These are phyloP conservation scores for Clarias pachynema DNA, from an alignment of 2,797 vertebrate genomes.

Conservation along the genomic window DNA sequence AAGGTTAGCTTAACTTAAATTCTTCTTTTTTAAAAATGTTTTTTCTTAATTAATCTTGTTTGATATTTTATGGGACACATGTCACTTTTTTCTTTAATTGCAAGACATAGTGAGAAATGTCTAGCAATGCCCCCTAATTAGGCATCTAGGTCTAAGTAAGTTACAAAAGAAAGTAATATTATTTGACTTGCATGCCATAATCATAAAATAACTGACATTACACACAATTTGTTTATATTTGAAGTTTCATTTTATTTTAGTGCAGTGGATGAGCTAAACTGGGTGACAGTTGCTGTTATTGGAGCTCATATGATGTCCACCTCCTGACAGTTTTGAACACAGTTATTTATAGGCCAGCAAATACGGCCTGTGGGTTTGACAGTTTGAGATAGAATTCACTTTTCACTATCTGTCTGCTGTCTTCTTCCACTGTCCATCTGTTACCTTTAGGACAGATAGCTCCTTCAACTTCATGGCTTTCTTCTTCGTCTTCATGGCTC, in stretches of 20 bases:
- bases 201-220: neutral
- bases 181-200: neutral
- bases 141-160: neutral
- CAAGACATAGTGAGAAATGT: too few relatives aligned
- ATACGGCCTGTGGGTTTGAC: slow-evolving; percentile 32
- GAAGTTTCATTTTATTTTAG: neutral
- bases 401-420: slow-evolving; percentile 9
- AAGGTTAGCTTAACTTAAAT: neutral
- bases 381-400: slow-evolving; percentile 19
- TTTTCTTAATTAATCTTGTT: neutral
- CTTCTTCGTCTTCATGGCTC: slow-evolving; percentile 98
- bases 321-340: slow-evolving; percentile 23
- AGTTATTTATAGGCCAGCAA: slow-evolving; percentile 38
- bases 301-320: neutral
- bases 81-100: neutral
- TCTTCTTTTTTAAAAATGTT: neutral
- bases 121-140: neutral
- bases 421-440: slow-evolving; percentile 15
- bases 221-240: neutral
- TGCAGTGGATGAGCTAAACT: slow-evolving; percentile 3
- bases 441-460: slow-evolving; percentile 85
- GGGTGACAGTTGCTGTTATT: slow-evolving; percentile 14
- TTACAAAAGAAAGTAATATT: neutral
- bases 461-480: slow-evolving; percentile 99
- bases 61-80: neutral